A percentile compares a stretch with the other conserved stretches of the same genome.
Evolutionary conservation across 1,140 invertebrate genomes (phyloP).

Genomic region (Danaus plexippus): DNA sequence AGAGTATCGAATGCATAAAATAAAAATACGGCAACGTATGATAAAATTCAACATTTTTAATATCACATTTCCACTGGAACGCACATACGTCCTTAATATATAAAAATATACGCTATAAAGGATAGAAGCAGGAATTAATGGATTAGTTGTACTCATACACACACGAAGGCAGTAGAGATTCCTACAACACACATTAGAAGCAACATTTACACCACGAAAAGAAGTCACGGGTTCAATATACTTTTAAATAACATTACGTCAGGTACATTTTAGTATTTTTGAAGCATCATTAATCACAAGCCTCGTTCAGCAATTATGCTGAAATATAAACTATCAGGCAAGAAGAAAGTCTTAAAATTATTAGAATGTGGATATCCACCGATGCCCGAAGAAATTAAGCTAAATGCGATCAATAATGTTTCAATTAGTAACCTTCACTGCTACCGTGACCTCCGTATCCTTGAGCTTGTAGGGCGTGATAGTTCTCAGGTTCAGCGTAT

Average conservation of each 20-base stretch:
- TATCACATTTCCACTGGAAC: slow-evolving; percentile 69
- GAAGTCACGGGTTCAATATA: slow-evolving; percentile 45
- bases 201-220: slow-evolving; percentile 25
- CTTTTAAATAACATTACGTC: slow-evolving; percentile 40
- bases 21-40: no score
- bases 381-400: slow-evolving; percentile 29
- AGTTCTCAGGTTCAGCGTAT: slow-evolving; percentile 48
- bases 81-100: slow-evolving; percentile 36
- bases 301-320: slow-evolving; percentile 29
- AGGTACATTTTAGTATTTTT: slow-evolving; percentile 50
- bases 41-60: slow-evolving; percentile 59
- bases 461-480: slow-evolving; percentile 45
- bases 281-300: slow-evolving; percentile 29
- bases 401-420: slow-evolving; percentile 52
- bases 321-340: slow-evolving; percentile 46
- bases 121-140: slow-evolving; percentile 34
- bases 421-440: slow-evolving; percentile 53
- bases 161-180: slow-evolving; percentile 9
- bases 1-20: no score
- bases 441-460: slow-evolving; percentile 37
- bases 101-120: slow-evolving; percentile 33
- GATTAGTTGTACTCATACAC: slow-evolving; percentile 8
- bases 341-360: slow-evolving; percentile 43
- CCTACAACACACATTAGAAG: slow-evolving; percentile 19
- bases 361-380: slow-evolving; percentile 31